Percentiles rank a stretch among this genome's conserved stretches.
Conservation (phyloP, 2,888 invertebrate species). For the Alitta virens region DNA sequence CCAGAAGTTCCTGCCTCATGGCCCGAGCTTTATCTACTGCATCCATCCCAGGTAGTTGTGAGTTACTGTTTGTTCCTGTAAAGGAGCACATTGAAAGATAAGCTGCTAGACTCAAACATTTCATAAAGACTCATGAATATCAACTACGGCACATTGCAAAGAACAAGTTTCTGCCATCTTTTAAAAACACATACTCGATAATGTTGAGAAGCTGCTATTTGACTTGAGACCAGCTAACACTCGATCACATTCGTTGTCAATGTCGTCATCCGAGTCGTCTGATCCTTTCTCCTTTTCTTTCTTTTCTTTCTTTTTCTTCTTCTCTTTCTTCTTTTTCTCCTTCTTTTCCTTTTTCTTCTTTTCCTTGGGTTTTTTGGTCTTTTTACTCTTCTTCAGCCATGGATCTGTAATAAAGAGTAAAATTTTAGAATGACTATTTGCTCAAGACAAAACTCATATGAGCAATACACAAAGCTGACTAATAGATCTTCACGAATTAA, state of each 20-base stretch:
- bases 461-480: too few species aligned
- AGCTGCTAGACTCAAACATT: too few species aligned
- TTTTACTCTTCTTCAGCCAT: constrained; percentile 63
- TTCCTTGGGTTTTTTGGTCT: constrained; percentile 39
- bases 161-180: not conserved
- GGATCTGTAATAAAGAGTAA: too few species aligned
- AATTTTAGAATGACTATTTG: too few species aligned
- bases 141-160: too few species aligned
- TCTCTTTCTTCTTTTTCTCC: constrained; percentile 61
- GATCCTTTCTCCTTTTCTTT: constrained; percentile 59
- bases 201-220: not conserved
- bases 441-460: too few species aligned
- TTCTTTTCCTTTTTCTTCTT: constrained; percentile 61
- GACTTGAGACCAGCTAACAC: too few species aligned
- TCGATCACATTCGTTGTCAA: constrained; percentile 39
- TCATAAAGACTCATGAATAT: too few species aligned
- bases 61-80: too few species aligned
- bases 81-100: too few species aligned
- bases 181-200: not conserved
- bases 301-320: constrained; percentile 35
- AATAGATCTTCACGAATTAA: too few species aligned
- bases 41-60: constrained; percentile 63
- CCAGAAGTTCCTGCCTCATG: constrained; percentile 89
- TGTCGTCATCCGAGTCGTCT: constrained; percentile 26
- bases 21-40: constrained; percentile 79